Percentiles rank a stretch among this genome's conserved stretches.
phyloP scores from a whole-genome alignment of 2,797 vertebrate genomes.

The Euphonia xanthogaster region DNA sequence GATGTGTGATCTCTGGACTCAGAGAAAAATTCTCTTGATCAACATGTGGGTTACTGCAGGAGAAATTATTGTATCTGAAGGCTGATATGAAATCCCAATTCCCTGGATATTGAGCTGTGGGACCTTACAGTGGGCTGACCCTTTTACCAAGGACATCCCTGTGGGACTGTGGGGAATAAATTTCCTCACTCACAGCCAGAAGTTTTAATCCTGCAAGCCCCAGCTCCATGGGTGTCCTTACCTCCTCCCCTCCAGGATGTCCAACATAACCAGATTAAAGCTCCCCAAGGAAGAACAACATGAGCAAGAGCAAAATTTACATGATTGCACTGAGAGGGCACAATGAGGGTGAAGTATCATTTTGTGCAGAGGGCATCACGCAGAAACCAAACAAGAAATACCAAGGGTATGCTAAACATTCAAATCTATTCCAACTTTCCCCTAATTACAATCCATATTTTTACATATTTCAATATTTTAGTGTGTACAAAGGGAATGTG shows the following conservation, averaged over 20 bases:
- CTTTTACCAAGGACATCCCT: background rate
- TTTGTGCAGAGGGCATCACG: background rate
- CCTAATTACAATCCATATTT: constrained; percentile 51
- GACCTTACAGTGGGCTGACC: background rate
- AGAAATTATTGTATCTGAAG: background rate
- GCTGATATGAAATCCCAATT: background rate
- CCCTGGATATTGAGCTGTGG: background rate
- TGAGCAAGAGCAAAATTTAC: constrained; percentile 13
- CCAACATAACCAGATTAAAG: background rate
- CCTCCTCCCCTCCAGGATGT: background rate
- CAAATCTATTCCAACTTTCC: constrained; percentile 48
- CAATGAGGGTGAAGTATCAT: background rate
- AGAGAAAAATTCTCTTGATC: background rate
- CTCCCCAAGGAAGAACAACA: background rate
- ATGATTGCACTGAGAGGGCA: constrained; percentile 11
- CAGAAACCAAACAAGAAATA: background rate
- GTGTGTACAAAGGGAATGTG: background rate
- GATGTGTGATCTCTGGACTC: background rate
- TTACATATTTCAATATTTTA: constrained; percentile 65
- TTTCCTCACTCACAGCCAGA: background rate
- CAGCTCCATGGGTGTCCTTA: background rate
- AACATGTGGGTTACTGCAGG: background rate
- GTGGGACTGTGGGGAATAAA: background rate
- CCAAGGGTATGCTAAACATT: constrained; percentile 29
- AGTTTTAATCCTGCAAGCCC: background rate